Conservation (phyloP, 37 sponge, comb jelly and placozoan species). For the Petrosia ficiformis region DNA sequence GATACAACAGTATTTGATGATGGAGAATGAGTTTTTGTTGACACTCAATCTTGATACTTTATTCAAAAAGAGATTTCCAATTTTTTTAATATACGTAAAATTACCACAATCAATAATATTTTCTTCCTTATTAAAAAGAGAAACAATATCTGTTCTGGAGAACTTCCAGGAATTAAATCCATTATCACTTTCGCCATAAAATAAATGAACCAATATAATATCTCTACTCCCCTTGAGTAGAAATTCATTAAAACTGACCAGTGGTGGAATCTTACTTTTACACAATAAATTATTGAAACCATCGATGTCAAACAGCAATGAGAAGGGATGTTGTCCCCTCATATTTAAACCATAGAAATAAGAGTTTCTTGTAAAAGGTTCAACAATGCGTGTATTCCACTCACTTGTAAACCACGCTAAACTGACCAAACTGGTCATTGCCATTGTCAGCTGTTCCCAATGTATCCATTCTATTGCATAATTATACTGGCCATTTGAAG, state of each 20-base stretch:
- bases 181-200: no score
- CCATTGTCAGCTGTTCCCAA: constrained; percentile 60
- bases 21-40: not conserved
- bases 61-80: not conserved
- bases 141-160: not conserved
- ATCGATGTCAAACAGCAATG: constrained; percentile 25
- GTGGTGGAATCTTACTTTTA: not conserved
- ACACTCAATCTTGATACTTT: not conserved
- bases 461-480: not conserved
- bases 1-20: constrained; percentile 29
- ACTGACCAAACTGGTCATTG: constrained; percentile 13
- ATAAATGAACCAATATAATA: constrained; percentile 29
- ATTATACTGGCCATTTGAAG: no score
- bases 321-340: constrained; percentile 9
- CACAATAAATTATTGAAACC: constrained; percentile 10
- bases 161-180: not conserved
- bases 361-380: constrained; percentile 49
- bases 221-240: constrained; percentile 2
- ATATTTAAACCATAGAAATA: constrained; percentile 40
- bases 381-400: constrained; percentile 23
- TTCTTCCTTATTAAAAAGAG: not conserved
- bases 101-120: not conserved
- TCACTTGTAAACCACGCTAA: constrained; percentile 13
- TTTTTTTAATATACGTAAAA: not conserved
- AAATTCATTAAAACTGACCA: constrained; percentile 21